Evolutionary conservation across 2,888 invertebrate species (phyloP).

Genomic region (Candidula unifasciata): DNA sequence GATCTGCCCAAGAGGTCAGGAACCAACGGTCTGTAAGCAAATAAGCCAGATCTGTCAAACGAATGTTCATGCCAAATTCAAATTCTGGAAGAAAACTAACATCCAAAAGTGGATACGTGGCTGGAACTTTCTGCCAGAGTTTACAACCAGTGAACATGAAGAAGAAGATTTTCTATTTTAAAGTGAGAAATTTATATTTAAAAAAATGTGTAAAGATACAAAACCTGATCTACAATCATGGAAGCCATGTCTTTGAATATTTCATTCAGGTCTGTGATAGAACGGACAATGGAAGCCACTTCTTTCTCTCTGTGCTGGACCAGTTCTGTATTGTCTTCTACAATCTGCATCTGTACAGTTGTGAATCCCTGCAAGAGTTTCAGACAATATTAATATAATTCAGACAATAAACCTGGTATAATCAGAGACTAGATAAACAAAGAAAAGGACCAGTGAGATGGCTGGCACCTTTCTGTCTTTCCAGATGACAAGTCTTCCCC

Average conservation of each 20-base stretch:
- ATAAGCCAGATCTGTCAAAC: no score
- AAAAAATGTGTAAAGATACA: neutral
- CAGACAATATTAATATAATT: neutral
- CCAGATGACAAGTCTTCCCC: no score
- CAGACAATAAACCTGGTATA: neutral
- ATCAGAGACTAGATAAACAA: no score
- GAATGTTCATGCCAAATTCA: no score
- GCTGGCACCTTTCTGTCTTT: no score
- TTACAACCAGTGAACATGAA: no score
- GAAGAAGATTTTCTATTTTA: neutral
- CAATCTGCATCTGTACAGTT: slow-evolving; percentile 86
- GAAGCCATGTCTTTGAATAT: slow-evolving; percentile 88
- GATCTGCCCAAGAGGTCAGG: no score
- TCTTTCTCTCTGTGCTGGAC: slow-evolving; percentile 82
- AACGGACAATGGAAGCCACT: slow-evolving; percentile 93
- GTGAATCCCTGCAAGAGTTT: slow-evolving; percentile 76
- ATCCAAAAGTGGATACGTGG: no score
- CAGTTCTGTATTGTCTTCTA: slow-evolving; percentile 81
- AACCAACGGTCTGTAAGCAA: no score
- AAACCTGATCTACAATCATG: slow-evolving; percentile 83
- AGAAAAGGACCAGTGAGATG: no score
- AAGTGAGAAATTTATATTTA: neutral
- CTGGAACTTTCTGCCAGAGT: no score
- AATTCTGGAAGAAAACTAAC: no score
- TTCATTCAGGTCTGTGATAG: slow-evolving; percentile 91